These are phyloP conservation scores for Drosophila anceps DNA, from an alignment of 2,888 invertebrate genomes.

Conservation along the genomic window DNA sequence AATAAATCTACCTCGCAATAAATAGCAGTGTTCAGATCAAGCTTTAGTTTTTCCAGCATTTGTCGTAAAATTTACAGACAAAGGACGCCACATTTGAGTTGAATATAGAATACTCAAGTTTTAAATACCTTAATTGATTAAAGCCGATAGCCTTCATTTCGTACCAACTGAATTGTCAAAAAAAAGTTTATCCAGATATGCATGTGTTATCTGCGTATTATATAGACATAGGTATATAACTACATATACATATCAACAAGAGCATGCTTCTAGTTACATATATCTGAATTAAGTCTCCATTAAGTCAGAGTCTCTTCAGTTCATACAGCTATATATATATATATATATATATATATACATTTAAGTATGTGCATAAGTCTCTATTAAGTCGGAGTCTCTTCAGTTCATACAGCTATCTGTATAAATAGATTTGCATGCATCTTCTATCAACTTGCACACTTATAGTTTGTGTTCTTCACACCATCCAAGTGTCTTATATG, in stretches of 20 bases:
- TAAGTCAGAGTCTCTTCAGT: background rate
- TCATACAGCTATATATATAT: background rate
- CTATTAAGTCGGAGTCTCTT: background rate
- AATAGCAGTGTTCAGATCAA: background rate
- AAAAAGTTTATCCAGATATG: background rate
- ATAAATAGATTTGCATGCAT: background rate
- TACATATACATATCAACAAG: too few relatives aligned
- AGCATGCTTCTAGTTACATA: background rate
- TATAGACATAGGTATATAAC: background rate
- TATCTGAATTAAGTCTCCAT: background rate
- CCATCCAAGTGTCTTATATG: background rate
- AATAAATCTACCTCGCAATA: background rate
- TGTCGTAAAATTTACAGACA: background rate
- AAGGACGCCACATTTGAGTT: background rate
- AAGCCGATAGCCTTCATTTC: background rate
- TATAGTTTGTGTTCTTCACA: background rate
- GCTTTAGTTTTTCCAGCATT: background rate
- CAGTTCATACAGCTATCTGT: background rate
- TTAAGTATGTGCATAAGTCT: too few relatives aligned
- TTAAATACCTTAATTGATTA: background rate
- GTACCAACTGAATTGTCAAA: background rate
- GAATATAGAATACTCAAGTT: background rate
- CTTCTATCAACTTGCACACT: background rate
- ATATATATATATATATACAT: too few relatives aligned
- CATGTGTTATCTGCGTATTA: too few relatives aligned